phyloP scores from a whole-genome alignment of 2,888 invertebrate genomes.

The Pheosia tremula region DNA sequence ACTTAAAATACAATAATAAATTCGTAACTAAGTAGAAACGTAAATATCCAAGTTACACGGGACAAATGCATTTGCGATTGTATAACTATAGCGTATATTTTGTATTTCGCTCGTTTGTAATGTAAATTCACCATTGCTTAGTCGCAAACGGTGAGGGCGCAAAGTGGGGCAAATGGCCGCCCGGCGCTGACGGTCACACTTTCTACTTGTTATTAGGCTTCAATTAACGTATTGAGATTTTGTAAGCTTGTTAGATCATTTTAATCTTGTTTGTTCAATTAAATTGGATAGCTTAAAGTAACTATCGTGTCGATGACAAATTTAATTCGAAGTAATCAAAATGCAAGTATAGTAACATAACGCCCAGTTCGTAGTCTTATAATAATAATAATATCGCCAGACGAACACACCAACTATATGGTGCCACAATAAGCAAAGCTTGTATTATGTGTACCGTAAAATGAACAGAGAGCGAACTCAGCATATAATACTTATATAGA shows the following conservation, averaged over 20 bases:
- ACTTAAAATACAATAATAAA: slow-evolving; percentile 1
- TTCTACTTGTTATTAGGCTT: slow-evolving; percentile 49
- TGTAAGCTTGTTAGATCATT: slow-evolving; percentile 22
- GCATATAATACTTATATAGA: too few species aligned
- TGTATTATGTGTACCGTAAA: too few species aligned
- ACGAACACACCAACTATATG: too few species aligned
- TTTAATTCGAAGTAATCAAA: too few species aligned
- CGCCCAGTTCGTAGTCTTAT: too few species aligned
- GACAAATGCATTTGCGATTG: slow-evolving; percentile 51
- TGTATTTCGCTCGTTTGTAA: slow-evolving; percentile 67
- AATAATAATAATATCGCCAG: too few species aligned
- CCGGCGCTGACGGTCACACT: slow-evolving; percentile 33
- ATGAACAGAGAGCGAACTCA: too few species aligned
- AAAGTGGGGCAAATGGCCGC: slow-evolving; percentile 49
- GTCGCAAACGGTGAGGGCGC: slow-evolving; percentile 47
- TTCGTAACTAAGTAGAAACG: slow-evolving; percentile 32
- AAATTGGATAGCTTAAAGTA: not conserved
- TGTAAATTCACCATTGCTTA: slow-evolving; percentile 71
- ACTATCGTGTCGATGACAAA: too few species aligned
- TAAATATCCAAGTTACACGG: slow-evolving; percentile 48
- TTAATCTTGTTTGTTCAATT: slow-evolving; percentile 11
- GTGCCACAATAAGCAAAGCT: too few species aligned
- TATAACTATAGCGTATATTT: slow-evolving; percentile 50
- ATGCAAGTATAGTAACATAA: too few species aligned
- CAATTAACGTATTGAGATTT: slow-evolving; percentile 45